phyloP scores from a whole-genome alignment of 92 coral and sea anemone genomes.

The Galaxea fascicularis region DNA sequence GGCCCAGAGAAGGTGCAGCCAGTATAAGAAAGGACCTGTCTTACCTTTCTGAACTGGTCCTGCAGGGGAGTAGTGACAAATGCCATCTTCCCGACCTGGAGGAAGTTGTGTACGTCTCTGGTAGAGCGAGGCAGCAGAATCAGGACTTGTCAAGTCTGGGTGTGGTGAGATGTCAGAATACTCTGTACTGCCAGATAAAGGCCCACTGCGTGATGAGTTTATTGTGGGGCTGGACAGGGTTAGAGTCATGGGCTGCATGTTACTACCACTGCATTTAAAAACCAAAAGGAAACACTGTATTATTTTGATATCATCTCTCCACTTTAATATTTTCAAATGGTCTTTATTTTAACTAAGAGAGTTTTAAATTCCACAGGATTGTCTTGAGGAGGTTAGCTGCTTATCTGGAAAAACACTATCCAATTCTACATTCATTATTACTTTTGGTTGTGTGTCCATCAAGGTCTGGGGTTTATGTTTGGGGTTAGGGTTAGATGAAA shows the following conservation, averaged over 20 bases:
- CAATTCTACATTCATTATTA: too few relatives aligned
- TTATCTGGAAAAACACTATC: too few relatives aligned
- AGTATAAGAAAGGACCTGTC: neutral
- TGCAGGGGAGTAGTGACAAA: constrained; percentile 35
- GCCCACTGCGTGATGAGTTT: constrained; percentile 63
- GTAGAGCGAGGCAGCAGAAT: constrained; percentile 44
- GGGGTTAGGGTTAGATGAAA: too few relatives aligned
- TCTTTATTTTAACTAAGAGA: too few relatives aligned
- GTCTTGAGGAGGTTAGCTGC: too few relatives aligned
- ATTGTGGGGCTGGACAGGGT: constrained; percentile 64
- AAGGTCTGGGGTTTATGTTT: too few relatives aligned
- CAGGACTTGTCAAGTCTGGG: constrained; percentile 69
- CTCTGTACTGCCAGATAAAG: constrained; percentile 56
- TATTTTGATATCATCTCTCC: too few relatives aligned
- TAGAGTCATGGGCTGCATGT: constrained; percentile 61
- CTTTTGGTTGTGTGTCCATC: too few relatives aligned
- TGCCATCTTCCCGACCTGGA: constrained; percentile 34
- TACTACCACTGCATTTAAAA: neutral
- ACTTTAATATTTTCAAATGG: too few relatives aligned
- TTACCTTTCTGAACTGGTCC: constrained; percentile 40
- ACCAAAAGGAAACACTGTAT: neutral
- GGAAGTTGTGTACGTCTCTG: constrained; percentile 36
- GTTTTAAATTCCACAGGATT: too few relatives aligned
- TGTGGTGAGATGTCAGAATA: constrained; percentile 75
- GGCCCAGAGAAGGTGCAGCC: too few relatives aligned